Conservation (phyloP, 2,797 vertebrate genomes). For the Lacerta viridis region DNA sequence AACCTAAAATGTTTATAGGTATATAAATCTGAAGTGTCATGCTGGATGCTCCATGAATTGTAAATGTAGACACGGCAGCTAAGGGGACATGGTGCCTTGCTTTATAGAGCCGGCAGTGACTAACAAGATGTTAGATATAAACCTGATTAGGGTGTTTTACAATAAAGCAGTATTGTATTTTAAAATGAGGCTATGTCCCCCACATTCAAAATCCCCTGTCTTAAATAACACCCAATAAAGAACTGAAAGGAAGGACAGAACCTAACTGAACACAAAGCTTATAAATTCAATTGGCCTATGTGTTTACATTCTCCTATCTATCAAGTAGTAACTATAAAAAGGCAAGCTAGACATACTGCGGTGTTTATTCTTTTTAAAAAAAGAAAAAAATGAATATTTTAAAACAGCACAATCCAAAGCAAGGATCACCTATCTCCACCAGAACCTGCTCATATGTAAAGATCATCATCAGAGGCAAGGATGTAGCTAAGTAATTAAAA, state of each 20-base stretch:
- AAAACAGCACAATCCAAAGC: neutral
- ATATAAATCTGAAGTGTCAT: slow-evolving; percentile 12
- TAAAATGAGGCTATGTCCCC: neutral
- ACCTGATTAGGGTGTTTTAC: neutral
- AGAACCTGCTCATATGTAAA: neutral
- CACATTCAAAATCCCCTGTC: neutral
- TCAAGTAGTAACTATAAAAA: neutral
- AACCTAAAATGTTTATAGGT: slow-evolving; percentile 6
- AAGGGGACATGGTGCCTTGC: neutral
- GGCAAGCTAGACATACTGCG: neutral
- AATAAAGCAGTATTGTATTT: slow-evolving; percentile 3
- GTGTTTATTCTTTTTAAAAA: neutral
- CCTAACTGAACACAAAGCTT: neutral
- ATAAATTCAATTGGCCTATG: neutral
- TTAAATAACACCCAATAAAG: slow-evolving; percentile 16
- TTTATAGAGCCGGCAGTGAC: slow-evolving; percentile 1
- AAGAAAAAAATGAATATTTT: too few relatives aligned
- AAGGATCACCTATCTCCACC: neutral
- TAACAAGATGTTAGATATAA: slow-evolving; percentile 5
- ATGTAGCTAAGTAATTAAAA: too few relatives aligned
- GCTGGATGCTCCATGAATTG: slow-evolving; percentile 6
- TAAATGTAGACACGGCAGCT: neutral
- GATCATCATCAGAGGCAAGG: neutral
- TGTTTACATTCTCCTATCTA: neutral
- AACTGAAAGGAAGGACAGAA: neutral